Evolutionary conservation across 2,797 vertebrate species (phyloP), one percentile per base, ranked within the genome.

Genomic region (Cyprinodon diabolis): DNA sequence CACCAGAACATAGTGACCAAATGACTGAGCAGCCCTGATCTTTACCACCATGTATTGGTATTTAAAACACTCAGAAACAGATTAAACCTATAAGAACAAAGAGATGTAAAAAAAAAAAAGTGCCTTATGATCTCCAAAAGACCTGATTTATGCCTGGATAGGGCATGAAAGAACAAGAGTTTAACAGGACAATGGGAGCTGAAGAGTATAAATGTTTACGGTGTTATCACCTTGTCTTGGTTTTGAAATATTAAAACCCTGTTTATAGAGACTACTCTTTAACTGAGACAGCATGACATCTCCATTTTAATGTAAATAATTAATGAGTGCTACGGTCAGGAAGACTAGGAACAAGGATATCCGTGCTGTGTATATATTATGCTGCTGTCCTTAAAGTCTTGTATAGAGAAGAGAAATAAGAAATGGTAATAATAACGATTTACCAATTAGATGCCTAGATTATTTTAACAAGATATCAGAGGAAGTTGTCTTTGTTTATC

Each of bases 401-500:
- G 14, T 15, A 35, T 57, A 30, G 23, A 13, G 14, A 58, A 58
- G 56, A 58, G 5, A 58, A 58, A 58, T 35, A 13, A 30, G 13
- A 35, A 58, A 13, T 30, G 14, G 13, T 58, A 13, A 58, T 43
- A 43, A 43, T 43, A 43, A 43, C 7, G 40, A 43, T 43, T 43
- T 43, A 43, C 40, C 40, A 5, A 43, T 43, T 43, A 5, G 5
- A 43, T 43, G 4, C 40, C 4, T 43, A 43, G 4, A 30, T 30
- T 30, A 30, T 30, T 30, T 30, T 30, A 30, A 30, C 2, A 35
- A 69, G 72, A 45, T 74, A 76, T 73, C 57, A 45, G 62, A 68
- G 62, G 54, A 66, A 75, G 23, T 45, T 72, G 75, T 83, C 75
- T 23, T 21, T 52, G 63, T 11, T 85, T 76, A 85, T 85, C 55